These are phyloP conservation scores for Passer montanus DNA, from an alignment of 2,113 vertebrate genomes.

Conservation along the genomic window DNA sequence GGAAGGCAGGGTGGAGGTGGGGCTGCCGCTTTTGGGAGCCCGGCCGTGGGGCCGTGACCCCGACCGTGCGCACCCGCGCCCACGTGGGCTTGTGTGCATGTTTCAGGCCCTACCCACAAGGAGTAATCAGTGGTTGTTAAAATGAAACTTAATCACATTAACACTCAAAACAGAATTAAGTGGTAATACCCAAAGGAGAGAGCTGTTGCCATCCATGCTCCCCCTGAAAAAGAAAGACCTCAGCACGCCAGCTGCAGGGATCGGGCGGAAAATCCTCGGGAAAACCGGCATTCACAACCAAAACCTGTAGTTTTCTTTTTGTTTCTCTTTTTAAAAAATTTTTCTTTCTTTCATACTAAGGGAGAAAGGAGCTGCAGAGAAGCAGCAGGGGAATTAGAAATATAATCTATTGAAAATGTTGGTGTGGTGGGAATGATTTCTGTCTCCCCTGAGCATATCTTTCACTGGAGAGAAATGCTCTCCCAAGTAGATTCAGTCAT, in stretches of 20 bases:
- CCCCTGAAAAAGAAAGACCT: neutral
- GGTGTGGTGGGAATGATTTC: neutral
- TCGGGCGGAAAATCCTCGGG: rapidly evolving
- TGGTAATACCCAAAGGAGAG: neutral
- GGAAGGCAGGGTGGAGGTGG: neutral
- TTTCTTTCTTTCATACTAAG: neutral
- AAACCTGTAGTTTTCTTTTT: neutral
- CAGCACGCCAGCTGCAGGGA: rapidly evolving
- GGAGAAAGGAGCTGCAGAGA: neutral
- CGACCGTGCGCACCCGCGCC: rapidly evolving
- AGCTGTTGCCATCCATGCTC: neutral
- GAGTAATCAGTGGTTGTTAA: neutral
- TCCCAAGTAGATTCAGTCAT: neutral
- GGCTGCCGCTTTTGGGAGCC: neutral
- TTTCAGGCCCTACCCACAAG: rapidly evolving
- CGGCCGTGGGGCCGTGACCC: neutral
- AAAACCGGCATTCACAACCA: neutral
- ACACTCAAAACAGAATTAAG: neutral
- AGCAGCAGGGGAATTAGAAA: neutral
- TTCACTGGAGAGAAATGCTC: neutral
- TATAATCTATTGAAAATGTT: neutral
- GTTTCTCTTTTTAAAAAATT: too few relatives aligned
- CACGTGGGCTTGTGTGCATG: rapidly evolving
- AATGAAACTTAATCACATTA: neutral
- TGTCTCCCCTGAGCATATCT: neutral